phyloP scores from a whole-genome alignment of 2,888 invertebrate genomes.

The Stegophylla sp. region DNA sequence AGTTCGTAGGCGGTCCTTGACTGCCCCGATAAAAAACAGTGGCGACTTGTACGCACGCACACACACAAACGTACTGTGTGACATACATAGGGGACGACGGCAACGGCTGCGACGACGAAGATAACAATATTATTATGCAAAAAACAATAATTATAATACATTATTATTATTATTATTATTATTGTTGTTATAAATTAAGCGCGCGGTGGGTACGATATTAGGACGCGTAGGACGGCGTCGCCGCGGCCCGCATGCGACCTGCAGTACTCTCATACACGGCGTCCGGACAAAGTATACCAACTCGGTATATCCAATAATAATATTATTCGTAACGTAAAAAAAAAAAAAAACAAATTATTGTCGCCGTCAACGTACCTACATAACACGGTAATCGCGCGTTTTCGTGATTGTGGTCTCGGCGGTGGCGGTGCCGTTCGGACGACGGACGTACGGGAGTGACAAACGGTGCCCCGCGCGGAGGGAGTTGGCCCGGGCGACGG shows the following conservation, averaged over 20 bases:
- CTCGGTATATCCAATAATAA: background rate
- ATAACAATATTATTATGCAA: background rate
- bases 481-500: background rate
- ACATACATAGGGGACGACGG: constrained; percentile 30
- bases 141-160: too few species aligned
- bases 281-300: too few species aligned
- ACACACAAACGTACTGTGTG: background rate
- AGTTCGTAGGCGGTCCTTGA: constrained; percentile 39
- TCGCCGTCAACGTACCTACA: background rate
- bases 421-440: background rate
- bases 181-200: too few species aligned
- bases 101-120: constrained; percentile 6
- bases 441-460: background rate
- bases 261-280: too few species aligned
- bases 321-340: background rate
- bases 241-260: too few species aligned
- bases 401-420: background rate
- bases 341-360: too few species aligned
- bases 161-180: too few species aligned
- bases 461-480: background rate
- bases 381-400: too few species aligned
- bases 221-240: too few species aligned
- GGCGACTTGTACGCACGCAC: too few species aligned
- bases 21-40: constrained; percentile 20
- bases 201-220: background rate